These are phyloP conservation scores for Chaetogeoica ovagalla DNA, from an alignment of 2,888 invertebrate genomes.

Conservation along the genomic window DNA sequence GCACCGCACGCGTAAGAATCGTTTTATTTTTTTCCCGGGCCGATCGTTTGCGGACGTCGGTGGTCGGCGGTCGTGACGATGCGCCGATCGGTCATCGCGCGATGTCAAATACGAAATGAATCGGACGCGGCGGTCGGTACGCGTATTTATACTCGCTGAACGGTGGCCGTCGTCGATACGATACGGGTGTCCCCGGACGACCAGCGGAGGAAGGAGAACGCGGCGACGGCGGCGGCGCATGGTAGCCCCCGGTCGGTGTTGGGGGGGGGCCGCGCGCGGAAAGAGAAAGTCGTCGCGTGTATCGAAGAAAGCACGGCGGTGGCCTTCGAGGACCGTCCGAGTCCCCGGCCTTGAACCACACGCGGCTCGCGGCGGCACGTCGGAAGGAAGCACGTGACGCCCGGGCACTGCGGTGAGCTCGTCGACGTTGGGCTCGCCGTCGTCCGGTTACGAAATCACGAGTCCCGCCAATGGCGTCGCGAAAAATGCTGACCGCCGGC, in stretches of 20 bases:
- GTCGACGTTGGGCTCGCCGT: too few relatives aligned
- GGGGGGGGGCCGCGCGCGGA: background rate
- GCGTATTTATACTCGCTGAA: slow-evolving; percentile 26
- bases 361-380: background rate
- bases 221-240: background rate
- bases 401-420: too few relatives aligned
- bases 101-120: slow-evolving; percentile 44
- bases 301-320: slow-evolving; percentile 20
- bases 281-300: background rate
- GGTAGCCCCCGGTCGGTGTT: background rate
- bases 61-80: slow-evolving; percentile 34
- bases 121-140: slow-evolving; percentile 32
- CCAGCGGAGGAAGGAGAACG: slow-evolving; percentile 3
- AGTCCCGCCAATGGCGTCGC: too few relatives aligned
- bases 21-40: too few relatives aligned
- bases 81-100: slow-evolving; percentile 40
- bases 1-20: too few relatives aligned
- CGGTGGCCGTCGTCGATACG: background rate
- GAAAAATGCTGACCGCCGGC: too few relatives aligned
- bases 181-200: slow-evolving; percentile 22
- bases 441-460: too few relatives aligned
- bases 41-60: background rate
- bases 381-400: background rate
- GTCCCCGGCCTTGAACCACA: slow-evolving; percentile 46
- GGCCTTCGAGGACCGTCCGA: slow-evolving; percentile 38